Conservation (phyloP, 2,888 invertebrate species). For the Cheilosia pagana region DNA sequence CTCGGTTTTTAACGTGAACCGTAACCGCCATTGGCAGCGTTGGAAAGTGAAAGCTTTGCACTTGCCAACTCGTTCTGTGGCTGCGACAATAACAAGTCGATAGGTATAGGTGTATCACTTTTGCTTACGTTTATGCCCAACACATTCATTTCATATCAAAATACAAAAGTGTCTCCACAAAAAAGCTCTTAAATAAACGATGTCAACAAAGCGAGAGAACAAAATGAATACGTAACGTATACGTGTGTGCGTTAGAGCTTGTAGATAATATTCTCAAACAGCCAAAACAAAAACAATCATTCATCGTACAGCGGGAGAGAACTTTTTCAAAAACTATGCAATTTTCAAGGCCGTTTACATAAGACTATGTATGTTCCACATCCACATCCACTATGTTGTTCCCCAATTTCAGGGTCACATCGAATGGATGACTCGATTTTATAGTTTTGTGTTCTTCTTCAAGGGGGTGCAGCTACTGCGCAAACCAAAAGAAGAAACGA, state of each 20-base stretch:
- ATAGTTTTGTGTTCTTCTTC: conserved; percentile 1
- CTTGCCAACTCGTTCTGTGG: conserved; percentile 34
- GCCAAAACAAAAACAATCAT: neutral
- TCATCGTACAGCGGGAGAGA: conserved; percentile 13
- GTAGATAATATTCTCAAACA: neutral
- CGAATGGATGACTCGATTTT: conserved; percentile 31
- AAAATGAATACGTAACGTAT: neutral
- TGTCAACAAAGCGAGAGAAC: conserved; percentile 53
- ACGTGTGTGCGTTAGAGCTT: neutral
- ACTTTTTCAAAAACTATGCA: conserved; percentile 41
- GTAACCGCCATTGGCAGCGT: neutral
- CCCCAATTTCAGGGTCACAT: conserved; percentile 57
- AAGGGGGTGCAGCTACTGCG: neutral
- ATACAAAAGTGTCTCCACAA: neutral
- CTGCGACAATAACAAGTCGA: conserved; percentile 5
- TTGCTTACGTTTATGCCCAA: conserved; percentile 39
- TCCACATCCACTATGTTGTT: conserved; percentile 26
- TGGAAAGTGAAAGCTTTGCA: neutral
- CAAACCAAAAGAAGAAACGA: neutral
- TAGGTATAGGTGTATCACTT: conserved; percentile 45
- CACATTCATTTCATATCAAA: conserved; percentile 5
- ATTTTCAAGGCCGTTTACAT: conserved; percentile 63
- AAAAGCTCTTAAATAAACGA: conserved; percentile 29
- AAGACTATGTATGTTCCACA: conserved; percentile 52
- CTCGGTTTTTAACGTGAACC: neutral